Evolutionary conservation across 2,888 invertebrate species (phyloP).

Genomic region (Andricus quercusramuli): DNA sequence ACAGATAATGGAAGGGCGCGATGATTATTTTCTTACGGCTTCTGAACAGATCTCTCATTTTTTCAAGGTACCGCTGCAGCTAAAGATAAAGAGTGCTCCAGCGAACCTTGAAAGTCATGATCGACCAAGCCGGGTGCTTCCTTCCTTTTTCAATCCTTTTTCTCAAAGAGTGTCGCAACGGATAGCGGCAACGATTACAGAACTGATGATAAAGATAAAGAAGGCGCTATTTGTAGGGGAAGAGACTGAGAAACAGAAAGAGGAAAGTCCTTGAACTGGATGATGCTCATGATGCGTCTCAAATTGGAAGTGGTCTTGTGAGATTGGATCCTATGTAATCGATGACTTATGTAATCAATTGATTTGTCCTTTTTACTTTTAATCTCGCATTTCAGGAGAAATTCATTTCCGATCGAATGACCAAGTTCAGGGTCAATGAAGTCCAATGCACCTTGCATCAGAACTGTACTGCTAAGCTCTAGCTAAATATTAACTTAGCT

Average conservation of each 20-base stretch:
- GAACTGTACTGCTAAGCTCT: constrained; percentile 52
- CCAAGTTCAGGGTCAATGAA: constrained; percentile 54
- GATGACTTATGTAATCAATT: neutral
- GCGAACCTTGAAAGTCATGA: constrained; percentile 42
- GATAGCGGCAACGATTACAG: constrained; percentile 24
- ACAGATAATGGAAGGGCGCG: constrained; percentile 45
- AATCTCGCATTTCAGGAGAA: neutral
- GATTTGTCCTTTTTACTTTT: neutral
- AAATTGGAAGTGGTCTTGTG: neutral
- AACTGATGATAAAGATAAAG: constrained; percentile 12
- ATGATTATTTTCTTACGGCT: constrained; percentile 43
- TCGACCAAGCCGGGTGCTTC: neutral
- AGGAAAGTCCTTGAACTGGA: neutral
- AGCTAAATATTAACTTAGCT: constrained; percentile 53
- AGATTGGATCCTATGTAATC: neutral
- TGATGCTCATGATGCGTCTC: neutral
- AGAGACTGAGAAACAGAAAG: too few relatives aligned
- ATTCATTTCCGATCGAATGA: constrained; percentile 14
- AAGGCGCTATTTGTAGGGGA: neutral
- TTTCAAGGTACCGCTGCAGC: constrained; percentile 39
- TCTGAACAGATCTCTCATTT: constrained; percentile 37
- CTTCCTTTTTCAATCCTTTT: constrained; percentile 13
- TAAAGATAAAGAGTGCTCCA: constrained; percentile 26
- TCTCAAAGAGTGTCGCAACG: constrained; percentile 17
- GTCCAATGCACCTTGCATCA: constrained; percentile 47